Percentiles rank a stretch among this genome's conserved stretches.
phyloP scores from a whole-genome alignment of 2,113 vertebrate genomes.

The Pipra filicauda region DNA sequence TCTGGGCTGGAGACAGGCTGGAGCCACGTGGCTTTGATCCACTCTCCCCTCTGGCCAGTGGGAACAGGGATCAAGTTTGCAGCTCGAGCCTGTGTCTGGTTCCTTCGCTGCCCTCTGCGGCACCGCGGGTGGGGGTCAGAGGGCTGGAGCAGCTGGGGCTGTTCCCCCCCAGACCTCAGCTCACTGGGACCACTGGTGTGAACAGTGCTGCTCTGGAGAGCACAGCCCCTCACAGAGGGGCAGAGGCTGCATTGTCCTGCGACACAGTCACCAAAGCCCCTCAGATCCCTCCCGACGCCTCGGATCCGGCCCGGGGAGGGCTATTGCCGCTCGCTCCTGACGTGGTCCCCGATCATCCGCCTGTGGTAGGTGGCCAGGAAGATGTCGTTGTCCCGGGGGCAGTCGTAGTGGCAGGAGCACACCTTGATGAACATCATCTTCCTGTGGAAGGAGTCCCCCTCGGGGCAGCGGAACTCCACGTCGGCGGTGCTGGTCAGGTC shows the following conservation, averaged over 20 bases:
- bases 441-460: conserved; percentile 73
- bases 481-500: conserved; percentile 57
- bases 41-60: background rate
- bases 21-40: background rate
- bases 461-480: conserved; percentile 78
- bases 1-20: background rate
- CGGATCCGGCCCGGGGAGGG: background rate
- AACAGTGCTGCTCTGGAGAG: background rate
- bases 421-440: conserved; percentile 83
- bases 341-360: conserved; percentile 73
- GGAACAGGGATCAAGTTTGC: background rate
- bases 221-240: background rate
- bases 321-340: conserved; percentile 21
- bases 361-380: conserved; percentile 70
- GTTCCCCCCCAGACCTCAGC: accelerated
- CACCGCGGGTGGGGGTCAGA: background rate
- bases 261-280: background rate
- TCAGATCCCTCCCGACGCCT: background rate
- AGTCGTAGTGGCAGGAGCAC: conserved; percentile 79
- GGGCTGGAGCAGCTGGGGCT: background rate
- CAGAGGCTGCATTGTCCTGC: background rate
- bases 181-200: background rate
- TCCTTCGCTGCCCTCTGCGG: background rate
- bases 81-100: background rate
- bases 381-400: conserved; percentile 76